These are phyloP conservation scores for Montipora cactus DNA, from an alignment of 64 coral and sea anemone species.

Conservation along the genomic window DNA sequence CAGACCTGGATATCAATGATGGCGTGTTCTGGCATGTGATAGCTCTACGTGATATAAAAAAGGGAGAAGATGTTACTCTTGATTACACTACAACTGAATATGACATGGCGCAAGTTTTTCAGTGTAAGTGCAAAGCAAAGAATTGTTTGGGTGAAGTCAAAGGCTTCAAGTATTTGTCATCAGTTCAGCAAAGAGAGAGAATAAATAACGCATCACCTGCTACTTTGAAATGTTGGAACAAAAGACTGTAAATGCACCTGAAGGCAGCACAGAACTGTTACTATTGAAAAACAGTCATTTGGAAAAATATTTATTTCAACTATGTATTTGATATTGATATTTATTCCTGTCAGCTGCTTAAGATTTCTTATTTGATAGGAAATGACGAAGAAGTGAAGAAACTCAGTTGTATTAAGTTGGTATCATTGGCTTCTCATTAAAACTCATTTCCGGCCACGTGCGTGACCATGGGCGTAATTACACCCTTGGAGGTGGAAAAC, in stretches of 20 bases:
- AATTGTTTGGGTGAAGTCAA: constrained; percentile 29
- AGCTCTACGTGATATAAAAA: constrained; percentile 13
- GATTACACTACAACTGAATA: constrained; percentile 52
- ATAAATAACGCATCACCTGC: background rate
- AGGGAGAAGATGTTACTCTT: constrained; percentile 35
- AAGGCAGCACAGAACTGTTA: background rate
- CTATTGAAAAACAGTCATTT: background rate
- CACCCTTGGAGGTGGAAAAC: no score
- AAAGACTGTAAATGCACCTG: background rate
- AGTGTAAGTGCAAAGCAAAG: constrained; percentile 16
- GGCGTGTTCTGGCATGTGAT: constrained; percentile 20
- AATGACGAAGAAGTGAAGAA: no score
- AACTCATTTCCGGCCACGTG: no score
- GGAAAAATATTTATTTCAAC: no score
- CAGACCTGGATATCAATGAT: background rate
- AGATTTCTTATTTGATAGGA: no score
- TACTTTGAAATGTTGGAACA: background rate
- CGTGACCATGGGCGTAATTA: no score
- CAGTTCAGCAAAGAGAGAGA: background rate
- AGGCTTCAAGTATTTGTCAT: constrained; percentile 47
- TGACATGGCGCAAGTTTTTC: constrained; percentile 9
- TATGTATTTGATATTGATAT: no score
- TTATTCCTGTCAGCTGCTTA: no score
- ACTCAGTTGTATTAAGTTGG: no score
- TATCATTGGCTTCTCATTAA: no score